These are phyloP conservation scores for Sinonovacula constricta DNA, from an alignment of 1,140 invertebrate genomes.

Conservation along the genomic window DNA sequence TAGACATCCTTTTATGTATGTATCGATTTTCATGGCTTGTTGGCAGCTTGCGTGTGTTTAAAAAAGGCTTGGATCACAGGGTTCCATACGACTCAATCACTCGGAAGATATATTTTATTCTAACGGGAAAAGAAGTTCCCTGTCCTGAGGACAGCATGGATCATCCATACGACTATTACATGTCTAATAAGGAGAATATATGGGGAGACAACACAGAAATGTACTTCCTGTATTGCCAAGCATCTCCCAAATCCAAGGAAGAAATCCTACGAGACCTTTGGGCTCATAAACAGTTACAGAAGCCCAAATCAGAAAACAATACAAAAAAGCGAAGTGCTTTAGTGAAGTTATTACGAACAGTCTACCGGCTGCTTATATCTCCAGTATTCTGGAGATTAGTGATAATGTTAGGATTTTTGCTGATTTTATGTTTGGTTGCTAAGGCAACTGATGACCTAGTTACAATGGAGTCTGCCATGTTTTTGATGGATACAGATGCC, in stretches of 20 bases:
- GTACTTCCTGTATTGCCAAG: conserved; percentile 62
- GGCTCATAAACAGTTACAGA: conserved; percentile 63
- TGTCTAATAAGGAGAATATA: conserved; percentile 59
- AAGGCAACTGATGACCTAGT: conserved; percentile 67
- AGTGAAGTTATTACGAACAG: conserved; percentile 30
- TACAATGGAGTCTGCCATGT: conserved; percentile 61
- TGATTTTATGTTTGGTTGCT: conserved; percentile 64
- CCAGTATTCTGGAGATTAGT: conserved; percentile 65
- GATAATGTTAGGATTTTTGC: conserved; percentile 58
- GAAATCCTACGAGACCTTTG: conserved; percentile 72
- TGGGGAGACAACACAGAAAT: conserved; percentile 57
- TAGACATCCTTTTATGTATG: conserved; percentile 63
- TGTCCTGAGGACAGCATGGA: conserved; percentile 55
- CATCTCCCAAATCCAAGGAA: conserved; percentile 64
- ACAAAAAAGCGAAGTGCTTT: conserved; percentile 30
- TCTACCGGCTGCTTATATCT: conserved; percentile 61
- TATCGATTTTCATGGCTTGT: conserved; percentile 69
- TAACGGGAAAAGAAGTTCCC: conserved; percentile 64
- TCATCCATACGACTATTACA: conserved; percentile 59
- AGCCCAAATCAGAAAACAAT: conserved; percentile 39
- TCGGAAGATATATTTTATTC: conserved; percentile 67
- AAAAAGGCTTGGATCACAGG: conserved; percentile 64
- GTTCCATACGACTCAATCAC: conserved; percentile 69
- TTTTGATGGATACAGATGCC: conserved; percentile 66
- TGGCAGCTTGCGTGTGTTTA: conserved; percentile 53